Percentiles rank a stretch among this genome's conserved stretches.
phyloP scores from a whole-genome alignment of 2,888 invertebrate genomes.

The Bursaphelenchus okinawaensis region DNA sequence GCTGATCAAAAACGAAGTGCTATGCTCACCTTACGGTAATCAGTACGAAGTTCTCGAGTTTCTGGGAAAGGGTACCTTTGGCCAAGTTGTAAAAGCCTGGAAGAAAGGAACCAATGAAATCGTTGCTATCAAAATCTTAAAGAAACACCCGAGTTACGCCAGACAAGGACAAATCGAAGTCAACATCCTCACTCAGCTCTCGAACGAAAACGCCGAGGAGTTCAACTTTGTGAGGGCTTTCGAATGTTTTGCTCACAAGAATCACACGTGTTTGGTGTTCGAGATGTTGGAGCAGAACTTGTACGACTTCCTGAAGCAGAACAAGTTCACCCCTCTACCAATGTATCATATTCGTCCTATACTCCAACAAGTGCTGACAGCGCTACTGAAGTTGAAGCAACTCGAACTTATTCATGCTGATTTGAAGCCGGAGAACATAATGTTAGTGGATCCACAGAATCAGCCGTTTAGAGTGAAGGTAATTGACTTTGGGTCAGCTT shows the following conservation, averaged over 20 bases:
- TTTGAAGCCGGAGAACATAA: slow-evolving; percentile 98
- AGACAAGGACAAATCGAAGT: slow-evolving; percentile 99
- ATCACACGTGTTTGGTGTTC: slow-evolving; percentile 45
- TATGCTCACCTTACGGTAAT: slow-evolving; percentile 52
- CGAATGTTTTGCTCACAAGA: slow-evolving; percentile 78
- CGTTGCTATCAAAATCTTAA: slow-evolving; percentile 98
- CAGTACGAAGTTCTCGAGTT: slow-evolving; percentile 69
- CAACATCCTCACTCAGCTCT: slow-evolving; percentile 60
- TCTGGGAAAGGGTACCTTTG: slow-evolving; percentile 97
- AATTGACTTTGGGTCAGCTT: slow-evolving; percentile 98
- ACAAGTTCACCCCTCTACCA: slow-evolving; percentile 97
- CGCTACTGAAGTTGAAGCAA: slow-evolving; percentile 77
- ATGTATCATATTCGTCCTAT: slow-evolving; percentile 97
- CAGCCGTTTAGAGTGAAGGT: slow-evolving; percentile 98
- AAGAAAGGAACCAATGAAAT: slow-evolving; percentile 99
- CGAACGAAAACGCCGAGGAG: slow-evolving; percentile 96
- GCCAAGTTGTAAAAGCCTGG: slow-evolving; percentile 99
- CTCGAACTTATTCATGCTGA: slow-evolving; percentile 98
- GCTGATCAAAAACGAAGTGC: slow-evolving; percentile 57
- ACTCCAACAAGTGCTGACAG: slow-evolving; percentile 87
- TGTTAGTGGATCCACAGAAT: slow-evolving; percentile 95
- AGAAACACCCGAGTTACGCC: slow-evolving; percentile 99
- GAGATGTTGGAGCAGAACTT: slow-evolving; percentile 99
- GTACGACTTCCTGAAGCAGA: slow-evolving; percentile 98
- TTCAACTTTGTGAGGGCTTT: slow-evolving; percentile 99